Conservation (phyloP, 1,140 invertebrate genomes). For the Bradysia coprophila region DNA sequence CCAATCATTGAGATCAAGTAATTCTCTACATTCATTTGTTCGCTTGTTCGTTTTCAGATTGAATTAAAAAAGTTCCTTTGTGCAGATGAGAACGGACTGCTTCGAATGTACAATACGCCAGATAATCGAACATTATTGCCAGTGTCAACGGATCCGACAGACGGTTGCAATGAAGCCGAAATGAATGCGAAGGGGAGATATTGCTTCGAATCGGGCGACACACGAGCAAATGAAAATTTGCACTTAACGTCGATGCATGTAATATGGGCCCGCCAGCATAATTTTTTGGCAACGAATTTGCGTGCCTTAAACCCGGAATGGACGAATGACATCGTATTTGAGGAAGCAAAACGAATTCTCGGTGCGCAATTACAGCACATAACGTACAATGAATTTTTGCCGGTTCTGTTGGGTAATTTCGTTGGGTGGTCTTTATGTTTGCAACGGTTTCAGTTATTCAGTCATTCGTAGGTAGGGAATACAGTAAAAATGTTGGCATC, state of each 20-base stretch:
- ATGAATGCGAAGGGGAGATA: constrained; percentile 48
- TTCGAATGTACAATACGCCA: constrained; percentile 39
- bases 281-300: constrained; percentile 46
- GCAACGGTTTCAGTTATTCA: not conserved
- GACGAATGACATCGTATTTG: constrained; percentile 62
- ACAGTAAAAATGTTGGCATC: constrained; percentile 37
- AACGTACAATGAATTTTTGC: constrained; percentile 74
- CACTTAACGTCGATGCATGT: constrained; percentile 68
- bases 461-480: constrained; percentile 29
- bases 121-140: constrained; percentile 49
- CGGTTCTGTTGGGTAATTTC: constrained; percentile 50
- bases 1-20: not conserved
- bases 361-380: constrained; percentile 73
- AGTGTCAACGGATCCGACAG: constrained; percentile 42
- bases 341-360: constrained; percentile 65
- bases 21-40: not conserved
- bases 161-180: constrained; percentile 52
- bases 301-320: constrained; percentile 54
- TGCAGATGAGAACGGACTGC: constrained; percentile 30
- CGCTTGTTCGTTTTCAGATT: no score
- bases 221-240: constrained; percentile 61
- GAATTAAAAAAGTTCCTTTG: constrained; percentile 32
- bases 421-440: not conserved
- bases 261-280: constrained; percentile 69
- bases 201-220: constrained; percentile 61